Percentiles rank a stretch among this genome's conserved stretches.
phyloP scores from a whole-genome alignment of 35 echinoderm and acorn worm genomes.

The Strongylocentrotus purpuratus region DNA sequence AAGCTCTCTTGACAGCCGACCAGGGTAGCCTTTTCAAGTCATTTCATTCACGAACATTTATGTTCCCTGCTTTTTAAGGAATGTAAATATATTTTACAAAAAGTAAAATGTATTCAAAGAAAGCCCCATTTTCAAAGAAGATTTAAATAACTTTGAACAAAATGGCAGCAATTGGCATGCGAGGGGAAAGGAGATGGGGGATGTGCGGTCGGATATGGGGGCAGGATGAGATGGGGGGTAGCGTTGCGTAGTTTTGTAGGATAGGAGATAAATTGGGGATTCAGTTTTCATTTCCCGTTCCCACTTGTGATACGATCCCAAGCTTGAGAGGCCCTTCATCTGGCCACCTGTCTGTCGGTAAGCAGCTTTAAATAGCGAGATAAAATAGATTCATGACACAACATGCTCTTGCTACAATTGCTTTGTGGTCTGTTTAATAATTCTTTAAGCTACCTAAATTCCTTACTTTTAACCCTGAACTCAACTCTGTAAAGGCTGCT shows the following conservation, averaged over 20 bases:
- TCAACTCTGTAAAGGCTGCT: too few species aligned
- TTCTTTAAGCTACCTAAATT: too few species aligned
- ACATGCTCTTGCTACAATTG: neutral
- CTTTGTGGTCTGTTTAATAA: too few species aligned
- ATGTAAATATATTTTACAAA: neutral
- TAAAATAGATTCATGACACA: neutral
- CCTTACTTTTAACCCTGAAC: too few species aligned
- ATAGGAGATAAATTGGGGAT: neutral
- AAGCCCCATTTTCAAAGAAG: neutral
- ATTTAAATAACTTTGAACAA: too few species aligned
- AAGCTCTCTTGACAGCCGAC: too few species aligned
- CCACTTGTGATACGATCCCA: neutral
- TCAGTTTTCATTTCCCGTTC: neutral
- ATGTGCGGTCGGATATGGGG: neutral
- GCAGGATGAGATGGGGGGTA: neutral
- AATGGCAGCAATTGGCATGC: neutral
- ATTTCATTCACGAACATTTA: too few species aligned
- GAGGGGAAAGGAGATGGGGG: neutral
- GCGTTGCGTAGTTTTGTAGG: neutral
- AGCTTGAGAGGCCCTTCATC: neutral
- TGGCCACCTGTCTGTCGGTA: neutral
- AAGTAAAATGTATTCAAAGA: neutral
- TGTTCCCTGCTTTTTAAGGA: neutral
- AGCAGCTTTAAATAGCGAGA: neutral
- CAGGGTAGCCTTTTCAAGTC: too few species aligned